These are phyloP conservation scores for Pseudococcus viburni DNA, from an alignment of 2,888 invertebrate species.

Conservation along the genomic window DNA sequence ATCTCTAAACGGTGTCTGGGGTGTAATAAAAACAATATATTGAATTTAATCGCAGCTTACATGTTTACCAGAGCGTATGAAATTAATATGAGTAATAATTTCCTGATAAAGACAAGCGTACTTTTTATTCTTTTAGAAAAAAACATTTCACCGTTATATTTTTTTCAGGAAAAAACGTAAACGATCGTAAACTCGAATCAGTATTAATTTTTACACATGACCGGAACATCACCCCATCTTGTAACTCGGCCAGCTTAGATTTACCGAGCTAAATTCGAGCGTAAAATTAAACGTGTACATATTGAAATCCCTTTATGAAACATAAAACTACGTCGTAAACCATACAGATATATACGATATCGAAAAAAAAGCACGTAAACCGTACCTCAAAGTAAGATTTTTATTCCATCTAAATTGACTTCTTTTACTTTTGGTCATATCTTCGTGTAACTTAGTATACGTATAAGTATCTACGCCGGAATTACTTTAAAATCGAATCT, in stretches of 20 bases:
- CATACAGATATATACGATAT: not conserved
- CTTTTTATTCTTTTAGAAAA: conserved; percentile 17
- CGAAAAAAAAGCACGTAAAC: not conserved
- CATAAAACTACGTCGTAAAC: conserved; percentile 19
- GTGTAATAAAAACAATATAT: conserved; percentile 25
- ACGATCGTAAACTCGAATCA: conserved; percentile 25
- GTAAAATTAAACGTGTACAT: conserved; percentile 31
- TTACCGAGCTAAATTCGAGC: conserved; percentile 15
- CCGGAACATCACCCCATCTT: not conserved
- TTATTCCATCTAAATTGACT: conserved; percentile 12
- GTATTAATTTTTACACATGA: conserved; percentile 47
- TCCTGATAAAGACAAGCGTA: conserved; percentile 5
- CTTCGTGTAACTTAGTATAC: not conserved
- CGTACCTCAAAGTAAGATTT: conserved; percentile 7
- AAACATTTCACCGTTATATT: conserved; percentile 25
- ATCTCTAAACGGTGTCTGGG: conserved; percentile 6
- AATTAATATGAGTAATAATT: conserved; percentile 25
- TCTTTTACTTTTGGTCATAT: conserved; percentile 1
- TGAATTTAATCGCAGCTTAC: conserved; percentile 28
- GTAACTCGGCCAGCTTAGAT: conserved; percentile 37
- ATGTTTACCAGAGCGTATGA: conserved; percentile 36
- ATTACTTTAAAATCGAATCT: conserved; percentile 10
- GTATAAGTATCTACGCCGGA: not conserved
- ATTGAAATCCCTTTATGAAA: not conserved
- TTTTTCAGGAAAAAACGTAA: not conserved